Conservation (phyloP, 2,797 vertebrate genomes). For the Ambastaia sidthimunki region DNA sequence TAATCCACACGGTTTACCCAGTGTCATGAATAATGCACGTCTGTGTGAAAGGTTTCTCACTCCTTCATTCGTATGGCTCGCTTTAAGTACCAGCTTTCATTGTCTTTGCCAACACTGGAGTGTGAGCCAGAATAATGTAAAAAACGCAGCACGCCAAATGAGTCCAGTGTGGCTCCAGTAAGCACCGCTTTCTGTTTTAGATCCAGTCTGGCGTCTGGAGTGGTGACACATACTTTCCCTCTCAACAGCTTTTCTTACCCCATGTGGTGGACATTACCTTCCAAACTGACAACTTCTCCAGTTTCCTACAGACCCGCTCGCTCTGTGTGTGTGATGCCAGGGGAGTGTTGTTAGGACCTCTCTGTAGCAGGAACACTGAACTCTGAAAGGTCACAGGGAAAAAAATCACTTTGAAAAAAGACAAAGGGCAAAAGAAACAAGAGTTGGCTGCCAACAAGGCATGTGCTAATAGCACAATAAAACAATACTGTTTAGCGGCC, state of each 20-base stretch:
- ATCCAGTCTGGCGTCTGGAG: conserved; percentile 49
- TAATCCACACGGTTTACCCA: conserved; percentile 33
- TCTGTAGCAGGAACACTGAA: conserved; percentile 46
- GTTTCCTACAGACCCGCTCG: conserved; percentile 44
- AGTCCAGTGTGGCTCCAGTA: conserved; percentile 48
- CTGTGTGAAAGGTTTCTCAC: conserved; percentile 31
- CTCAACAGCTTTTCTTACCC: conserved; percentile 56
- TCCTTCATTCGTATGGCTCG: conserved; percentile 17
- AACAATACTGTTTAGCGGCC: conserved; percentile 55
- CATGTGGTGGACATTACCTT: conserved; percentile 66
- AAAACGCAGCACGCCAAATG: conserved; percentile 42
- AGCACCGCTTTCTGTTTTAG: conserved; percentile 1
- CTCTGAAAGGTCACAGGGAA: conserved; percentile 58
- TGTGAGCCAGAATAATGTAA: conserved; percentile 40
- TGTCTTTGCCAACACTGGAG: conserved; percentile 47
- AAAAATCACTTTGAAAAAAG: conserved; percentile 32
- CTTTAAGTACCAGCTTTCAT: conserved; percentile 32
- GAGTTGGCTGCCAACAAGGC: conserved; percentile 63
- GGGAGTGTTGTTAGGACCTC: conserved; percentile 56
- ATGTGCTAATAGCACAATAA: conserved; percentile 56
- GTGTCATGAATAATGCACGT: conserved; percentile 50
- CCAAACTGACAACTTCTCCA: conserved; percentile 54
- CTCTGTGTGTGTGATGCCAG: conserved; percentile 48
- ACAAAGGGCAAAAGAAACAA: conserved; percentile 62
- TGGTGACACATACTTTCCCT: conserved; percentile 60